Percentiles rank a stretch among this genome's conserved stretches.
Conservation (phyloP, 2,797 vertebrate species). For the Poeciliopsis paucimaculata region DNA sequence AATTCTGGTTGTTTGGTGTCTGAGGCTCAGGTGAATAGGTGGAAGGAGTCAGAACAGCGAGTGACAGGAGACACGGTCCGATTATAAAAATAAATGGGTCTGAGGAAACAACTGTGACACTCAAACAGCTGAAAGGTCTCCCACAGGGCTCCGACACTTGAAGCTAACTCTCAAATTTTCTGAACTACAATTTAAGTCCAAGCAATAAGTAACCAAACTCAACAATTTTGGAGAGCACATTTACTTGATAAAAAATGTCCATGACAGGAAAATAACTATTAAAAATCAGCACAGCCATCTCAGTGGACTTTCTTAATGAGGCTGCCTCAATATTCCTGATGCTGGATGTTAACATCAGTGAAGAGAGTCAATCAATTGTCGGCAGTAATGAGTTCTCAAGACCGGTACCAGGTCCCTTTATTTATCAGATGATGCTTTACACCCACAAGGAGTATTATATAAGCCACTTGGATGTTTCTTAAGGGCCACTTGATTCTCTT, state of each 20-base stretch:
- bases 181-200: background rate
- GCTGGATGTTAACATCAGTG: conserved; percentile 15
- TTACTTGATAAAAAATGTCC: background rate
- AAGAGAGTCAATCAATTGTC: conserved; percentile 24
- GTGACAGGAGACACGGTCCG: background rate
- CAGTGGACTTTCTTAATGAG: conserved; percentile 7
- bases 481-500: background rate
- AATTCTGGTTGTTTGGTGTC: background rate
- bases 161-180: background rate
- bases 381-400: conserved; percentile 3
- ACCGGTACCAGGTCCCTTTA: conserved; percentile 9
- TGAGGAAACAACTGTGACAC: background rate
- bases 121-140: background rate
- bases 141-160: background rate
- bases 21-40: background rate
- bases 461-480: background rate
- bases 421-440: conserved; percentile 13
- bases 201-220: background rate
- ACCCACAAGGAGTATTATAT: background rate
- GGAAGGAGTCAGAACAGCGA: background rate
- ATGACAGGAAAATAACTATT: conserved; percentile 7
- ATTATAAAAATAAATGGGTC: background rate
- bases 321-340: conserved; percentile 3
- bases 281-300: conserved; percentile 4
- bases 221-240: background rate